Evolutionary conservation across 2,113 vertebrate genomes (phyloP), one percentile per base, ranked within the genome.

Genomic region (Octodon degus): DNA sequence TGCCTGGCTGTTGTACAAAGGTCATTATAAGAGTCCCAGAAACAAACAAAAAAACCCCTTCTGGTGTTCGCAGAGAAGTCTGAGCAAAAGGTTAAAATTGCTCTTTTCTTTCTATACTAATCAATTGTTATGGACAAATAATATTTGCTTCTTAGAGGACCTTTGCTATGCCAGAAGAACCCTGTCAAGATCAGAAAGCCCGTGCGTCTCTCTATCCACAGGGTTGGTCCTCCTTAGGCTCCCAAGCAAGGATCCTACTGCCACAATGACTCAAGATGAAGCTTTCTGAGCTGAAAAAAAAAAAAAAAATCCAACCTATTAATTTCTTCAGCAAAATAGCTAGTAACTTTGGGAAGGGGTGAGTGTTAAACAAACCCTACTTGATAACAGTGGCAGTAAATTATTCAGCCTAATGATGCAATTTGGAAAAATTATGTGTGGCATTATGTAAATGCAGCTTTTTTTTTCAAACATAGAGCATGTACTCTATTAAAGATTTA

Each of bases 391-490:
- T 40, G 55, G 14, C 6, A 88, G 58, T 43, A 88, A 74, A 82
- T 94, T 82, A 89, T 95, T 58, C 74, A 91, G 47, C 60, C 77
- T 85, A 91, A 72, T 16, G 47, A 24, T 72, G 27, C 12, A 89
- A 82, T 93, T 86, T 94, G 62, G 62, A 90, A 94, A 86, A 96
- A 68, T 81, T 96, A 87, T 87, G 13, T 34, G 89, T 93, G 50
- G 7, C 47, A 58, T 92, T 89, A 79, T 74, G 32, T 76, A 76
- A 62, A 91, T 67, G 10, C 20, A 89, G 27, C 2, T 63, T 93
- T 74, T 87, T 74, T 40, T 79, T 87, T 76, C 58, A 79, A 91
- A 85, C 50, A 82, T 53, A 76, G 84, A 43, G 30, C 1, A 65
- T 84, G 93, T 88, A 47, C 91, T 93, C 16, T 94, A 82, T 86